Evolutionary conservation across 2,888 invertebrate species (phyloP).

Genomic region (Zygaena filipendulae): DNA sequence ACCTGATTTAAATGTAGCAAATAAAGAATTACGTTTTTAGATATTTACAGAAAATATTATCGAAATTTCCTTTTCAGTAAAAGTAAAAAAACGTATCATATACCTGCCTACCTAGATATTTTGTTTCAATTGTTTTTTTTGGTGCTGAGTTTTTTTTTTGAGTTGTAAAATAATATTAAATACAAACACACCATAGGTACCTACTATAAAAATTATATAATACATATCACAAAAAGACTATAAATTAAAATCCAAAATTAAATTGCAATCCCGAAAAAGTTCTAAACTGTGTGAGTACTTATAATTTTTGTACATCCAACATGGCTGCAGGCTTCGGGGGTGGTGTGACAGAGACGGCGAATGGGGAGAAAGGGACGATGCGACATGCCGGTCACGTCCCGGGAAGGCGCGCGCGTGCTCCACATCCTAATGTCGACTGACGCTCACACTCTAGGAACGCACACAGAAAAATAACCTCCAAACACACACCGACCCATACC

Average conservation of each 20-base stretch:
- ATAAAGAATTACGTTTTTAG: too few species aligned
- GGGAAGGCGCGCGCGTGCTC: constrained; percentile 63
- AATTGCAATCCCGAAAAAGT: constrained; percentile 49
- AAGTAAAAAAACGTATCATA: too few species aligned
- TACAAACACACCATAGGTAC: too few species aligned
- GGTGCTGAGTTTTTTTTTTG: too few species aligned
- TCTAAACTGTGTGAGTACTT: constrained; percentile 61
- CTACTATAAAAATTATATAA: too few species aligned
- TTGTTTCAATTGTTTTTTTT: too few species aligned
- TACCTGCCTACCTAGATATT: too few species aligned
- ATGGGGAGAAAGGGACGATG: constrained; percentile 59
- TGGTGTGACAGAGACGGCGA: constrained; percentile 50
- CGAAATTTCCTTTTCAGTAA: too few species aligned
- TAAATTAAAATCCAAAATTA: constrained; percentile 59
- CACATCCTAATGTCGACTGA: constrained; percentile 57
- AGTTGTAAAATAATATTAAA: too few species aligned
- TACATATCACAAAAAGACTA: constrained; percentile 30
- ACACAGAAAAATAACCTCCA: constrained; percentile 36
- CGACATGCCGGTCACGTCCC: constrained; percentile 66
- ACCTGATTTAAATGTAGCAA: too few species aligned
- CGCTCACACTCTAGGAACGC: constrained; percentile 44
- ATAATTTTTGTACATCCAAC: constrained; percentile 56
- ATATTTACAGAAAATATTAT: too few species aligned
- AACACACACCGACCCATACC: constrained; percentile 29
- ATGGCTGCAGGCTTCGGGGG: constrained; percentile 57